These are phyloP conservation scores for Amblyjoppa proteus DNA, from an alignment of 2,888 invertebrate genomes.

Conservation along the genomic window DNA sequence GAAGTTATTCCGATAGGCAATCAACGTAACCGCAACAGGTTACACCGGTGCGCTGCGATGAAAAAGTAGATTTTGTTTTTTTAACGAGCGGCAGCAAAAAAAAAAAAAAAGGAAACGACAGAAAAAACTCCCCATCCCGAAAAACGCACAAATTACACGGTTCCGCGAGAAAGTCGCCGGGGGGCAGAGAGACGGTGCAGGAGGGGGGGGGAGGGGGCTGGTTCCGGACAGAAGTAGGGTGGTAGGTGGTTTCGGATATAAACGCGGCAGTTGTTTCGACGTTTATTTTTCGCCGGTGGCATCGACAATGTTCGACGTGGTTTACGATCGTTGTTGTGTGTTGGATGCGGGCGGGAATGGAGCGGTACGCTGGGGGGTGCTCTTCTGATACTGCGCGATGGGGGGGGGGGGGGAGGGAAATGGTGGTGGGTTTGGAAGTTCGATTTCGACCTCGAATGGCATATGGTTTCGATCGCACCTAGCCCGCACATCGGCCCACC, in stretches of 20 bases:
- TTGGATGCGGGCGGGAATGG: conserved; percentile 61
- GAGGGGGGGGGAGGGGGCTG: not conserved
- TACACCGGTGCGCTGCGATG: conserved; percentile 22
- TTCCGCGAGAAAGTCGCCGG: conserved; percentile 14
- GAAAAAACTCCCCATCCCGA: not conserved
- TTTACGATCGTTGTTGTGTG: conserved; percentile 69
- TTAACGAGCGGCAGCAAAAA: not conserved
- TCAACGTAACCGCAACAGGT: conserved; percentile 50
- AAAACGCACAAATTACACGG: conserved; percentile 48
- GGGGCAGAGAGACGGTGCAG: not conserved
- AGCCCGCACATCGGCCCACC: conserved; percentile 2
- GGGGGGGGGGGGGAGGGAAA: not conserved
- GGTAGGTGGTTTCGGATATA: conserved; percentile 55
- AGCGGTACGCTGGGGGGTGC: conserved; percentile 33
- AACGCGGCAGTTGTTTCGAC: conserved; percentile 69
- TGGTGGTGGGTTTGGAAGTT: conserved; percentile 60
- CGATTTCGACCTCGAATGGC: conserved; percentile 69
- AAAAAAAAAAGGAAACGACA: not conserved
- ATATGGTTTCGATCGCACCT: conserved; percentile 62
- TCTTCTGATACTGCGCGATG: conserved; percentile 54
- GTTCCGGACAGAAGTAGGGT: conserved; percentile 30
- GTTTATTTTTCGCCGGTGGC: conserved; percentile 68
- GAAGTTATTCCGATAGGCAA: conserved; percentile 10
- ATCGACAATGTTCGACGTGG: conserved; percentile 70
- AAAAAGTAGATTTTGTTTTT: conserved; percentile 41